Evolutionary conservation across 2,888 invertebrate species (phyloP).

Genomic region (Drosophila peninsularis): DNA sequence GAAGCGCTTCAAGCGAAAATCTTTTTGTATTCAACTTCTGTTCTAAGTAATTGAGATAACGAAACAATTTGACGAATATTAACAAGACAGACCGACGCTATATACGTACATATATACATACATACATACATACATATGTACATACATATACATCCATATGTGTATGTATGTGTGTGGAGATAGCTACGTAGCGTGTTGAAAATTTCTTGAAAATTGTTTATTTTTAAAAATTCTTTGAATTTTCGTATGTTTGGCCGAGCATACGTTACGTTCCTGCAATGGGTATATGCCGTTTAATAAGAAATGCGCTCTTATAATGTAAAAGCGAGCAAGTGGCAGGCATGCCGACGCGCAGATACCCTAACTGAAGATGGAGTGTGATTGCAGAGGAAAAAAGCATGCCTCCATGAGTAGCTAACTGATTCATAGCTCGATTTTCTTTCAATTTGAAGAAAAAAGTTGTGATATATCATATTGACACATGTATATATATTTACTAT

Average conservation of each 20-base stretch:
- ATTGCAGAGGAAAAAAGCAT: no score
- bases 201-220: constrained; percentile 57
- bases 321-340: not conserved
- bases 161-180: not conserved
- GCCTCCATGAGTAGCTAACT: no score
- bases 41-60: constrained; percentile 45
- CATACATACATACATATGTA: constrained; percentile 12
- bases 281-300: constrained; percentile 28
- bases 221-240: constrained; percentile 67
- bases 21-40: constrained; percentile 11
- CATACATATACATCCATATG: constrained; percentile 7
- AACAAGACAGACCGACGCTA: not conserved
- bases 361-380: not conserved
- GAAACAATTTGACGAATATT: constrained; percentile 6
- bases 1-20: constrained; percentile 2
- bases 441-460: no score
- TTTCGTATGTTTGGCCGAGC: constrained; percentile 17
- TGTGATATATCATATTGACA: no score
- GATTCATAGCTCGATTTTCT: no score
- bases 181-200: constrained; percentile 2
- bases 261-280: constrained; percentile 28
- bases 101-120: not conserved
- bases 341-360: not conserved
- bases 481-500: no score
- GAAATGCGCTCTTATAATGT: constrained; percentile 18